Base-by-base conservation (phyloP, 1,140 invertebrate species). In the Brachionus manjavacas region DNA sequence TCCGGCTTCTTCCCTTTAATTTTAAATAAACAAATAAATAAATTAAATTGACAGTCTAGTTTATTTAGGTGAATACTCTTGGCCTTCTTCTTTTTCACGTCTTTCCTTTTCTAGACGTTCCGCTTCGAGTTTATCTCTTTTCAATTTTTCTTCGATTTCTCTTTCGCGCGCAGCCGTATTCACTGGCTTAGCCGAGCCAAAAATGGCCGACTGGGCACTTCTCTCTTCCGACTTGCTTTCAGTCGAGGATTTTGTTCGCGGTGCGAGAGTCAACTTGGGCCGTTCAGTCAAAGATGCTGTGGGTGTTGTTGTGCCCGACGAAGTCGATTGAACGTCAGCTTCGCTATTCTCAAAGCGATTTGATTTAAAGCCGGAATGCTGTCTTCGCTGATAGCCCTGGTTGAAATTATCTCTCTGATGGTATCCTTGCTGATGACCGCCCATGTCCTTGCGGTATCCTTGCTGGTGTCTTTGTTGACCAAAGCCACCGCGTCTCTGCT, bases 131-230 rank as follows among this genome's bases (percentile, higher is more conserved):
- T 85, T 87, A 25, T 90, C 87, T 43, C 72, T 84, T 35, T 85
- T 84, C 68, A 89, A 68, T 52, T 87, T 93, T 92, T 87, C 93
- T 89, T 95, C 91, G 80, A 91, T 91, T 86, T 91, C 89, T 31
- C 87, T 85, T 87, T 95, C 94, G 85, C 92, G 91, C 4, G 94
- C 93, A 52, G 94, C 92, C 12, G 96, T 98, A 89, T 98, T 95
- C 0, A 98, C 96, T 7, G 96, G 96, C 88, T 94, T 95, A 31
- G 96, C 96, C 25, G 92, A 93, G 39, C 96, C 96, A 88, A 96
- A 96, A 85, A 96, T 95, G 81, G 85, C 84, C 6, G 85, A 41
- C 31, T 35, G 31, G 0, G 12, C 72, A 12, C n/a, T 52, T 46
- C 12, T 60, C 12, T 43, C 60, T 3, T 35, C 16, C 94, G 93